A percentile compares a stretch with the other conserved stretches of the same genome.
phyloP scores from a whole-genome alignment of 2,797 vertebrate species.

The Delichon dasypus region DNA sequence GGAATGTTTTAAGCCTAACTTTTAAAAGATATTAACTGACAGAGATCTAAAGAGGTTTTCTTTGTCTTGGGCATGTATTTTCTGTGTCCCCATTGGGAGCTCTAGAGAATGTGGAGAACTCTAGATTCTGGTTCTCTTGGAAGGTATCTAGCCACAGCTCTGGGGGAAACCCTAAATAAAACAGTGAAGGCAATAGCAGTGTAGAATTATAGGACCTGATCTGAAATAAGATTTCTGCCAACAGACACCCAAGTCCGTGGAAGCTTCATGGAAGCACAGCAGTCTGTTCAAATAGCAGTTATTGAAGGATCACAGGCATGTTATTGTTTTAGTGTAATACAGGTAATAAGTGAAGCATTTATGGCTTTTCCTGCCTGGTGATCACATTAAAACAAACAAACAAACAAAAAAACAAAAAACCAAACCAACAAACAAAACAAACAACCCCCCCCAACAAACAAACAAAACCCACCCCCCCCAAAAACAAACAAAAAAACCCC shows the following conservation, averaged over 20 bases:
- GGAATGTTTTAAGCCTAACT: neutral
- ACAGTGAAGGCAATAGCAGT: neutral
- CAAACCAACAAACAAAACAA: too few species aligned
- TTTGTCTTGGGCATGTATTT: neutral
- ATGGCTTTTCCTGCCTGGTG: conserved; percentile 12
- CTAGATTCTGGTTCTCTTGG: neutral
- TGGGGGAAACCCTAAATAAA: neutral
- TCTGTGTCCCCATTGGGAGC: neutral
- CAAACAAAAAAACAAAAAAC: neutral
- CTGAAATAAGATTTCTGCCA: neutral
- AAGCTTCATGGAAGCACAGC: conserved; percentile 1
- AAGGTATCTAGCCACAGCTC: neutral
- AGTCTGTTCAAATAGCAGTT: conserved; percentile 22
- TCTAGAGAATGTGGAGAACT: neutral
- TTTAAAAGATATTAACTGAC: conserved; percentile 6
- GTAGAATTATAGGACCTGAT: neutral
- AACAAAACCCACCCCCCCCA: neutral
- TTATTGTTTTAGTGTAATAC: conserved; percentile 32
- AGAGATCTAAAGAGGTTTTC: neutral
- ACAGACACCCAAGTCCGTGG: neutral
- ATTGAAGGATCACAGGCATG: neutral
- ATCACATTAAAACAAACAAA: neutral
- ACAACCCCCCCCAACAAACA: too few species aligned
- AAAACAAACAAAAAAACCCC: too few species aligned
- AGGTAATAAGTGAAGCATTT: conserved; percentile 41